Base-by-base conservation (phyloP, 2,113 vertebrate species). In the Aepyceros melampus region DNA sequence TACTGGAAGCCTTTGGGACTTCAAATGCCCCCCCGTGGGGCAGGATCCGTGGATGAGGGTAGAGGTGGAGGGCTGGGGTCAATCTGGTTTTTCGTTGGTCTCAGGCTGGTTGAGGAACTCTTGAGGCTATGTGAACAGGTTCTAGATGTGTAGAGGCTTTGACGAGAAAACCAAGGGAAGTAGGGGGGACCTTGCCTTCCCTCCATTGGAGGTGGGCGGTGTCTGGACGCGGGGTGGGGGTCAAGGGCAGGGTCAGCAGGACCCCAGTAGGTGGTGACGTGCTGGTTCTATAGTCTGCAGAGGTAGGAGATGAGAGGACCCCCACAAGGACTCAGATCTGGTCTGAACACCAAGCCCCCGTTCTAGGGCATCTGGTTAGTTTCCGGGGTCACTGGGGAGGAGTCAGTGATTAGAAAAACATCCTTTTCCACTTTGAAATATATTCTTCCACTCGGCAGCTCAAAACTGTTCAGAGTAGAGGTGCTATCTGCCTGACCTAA, bases 21-120 rank as follows among this genome's bases (percentile, higher is more conserved):
- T 45, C 9, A 25, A 31, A 16, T 15, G 51, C 49, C 2, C 51
- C 51, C 25, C 12, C 3, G 0, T 14, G 25, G 16, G 43, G 13
- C 19, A 33, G 33, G 13, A 21, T 12, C 53, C 3, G 0, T 13
- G n/a, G 79, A 17, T 6, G 31, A 8, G 60, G 43, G 3, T 27
- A 2, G 7, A 19, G 33, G 33, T 74, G 62, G 40, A 9, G 25
- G 60, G 51, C n/a, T 40, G 40, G 51, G 36, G 49, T 27, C 29
- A 33, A 27, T 47, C 56, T 25, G 74, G 13, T 11, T 53, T 64
- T 87, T 64, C 10, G 10, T 11, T 36, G 6, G 27, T 27, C 53
- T 89, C 27, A 14, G 56, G 79, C 87, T 86, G 47, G n/a, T 56
- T 43, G 78, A 89, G 47, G 55, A 45, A 16, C 31, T 40, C 45